phyloP scores from a whole-genome alignment of 2,113 vertebrate genomes.

The Onychostruthus taczanowskii region DNA sequence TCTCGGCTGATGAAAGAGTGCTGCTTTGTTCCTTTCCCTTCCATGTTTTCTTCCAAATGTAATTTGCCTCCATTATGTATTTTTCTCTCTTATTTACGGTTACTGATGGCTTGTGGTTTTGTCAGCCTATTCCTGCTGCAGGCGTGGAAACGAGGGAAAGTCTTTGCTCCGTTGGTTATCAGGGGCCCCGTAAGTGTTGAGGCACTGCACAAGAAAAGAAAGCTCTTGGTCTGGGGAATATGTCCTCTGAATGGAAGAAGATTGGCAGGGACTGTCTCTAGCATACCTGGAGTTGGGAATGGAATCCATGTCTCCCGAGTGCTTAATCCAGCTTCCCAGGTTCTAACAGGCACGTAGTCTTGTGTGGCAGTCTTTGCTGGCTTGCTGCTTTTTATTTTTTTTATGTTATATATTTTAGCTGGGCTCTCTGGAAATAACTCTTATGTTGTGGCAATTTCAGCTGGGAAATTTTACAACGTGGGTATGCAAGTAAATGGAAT shows the following conservation, averaged over 20 bases:
- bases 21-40: not conserved
- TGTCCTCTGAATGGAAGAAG: not conserved
- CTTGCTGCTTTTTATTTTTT: not conserved
- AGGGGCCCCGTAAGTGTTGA: not conserved
- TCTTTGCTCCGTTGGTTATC: not conserved
- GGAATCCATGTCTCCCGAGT: not conserved
- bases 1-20: conserved; percentile 3
- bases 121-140: not conserved
- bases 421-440: not conserved
- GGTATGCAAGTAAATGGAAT: not conserved
- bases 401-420: not conserved
- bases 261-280: not conserved
- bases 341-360: not conserved
- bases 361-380: not conserved
- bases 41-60: conserved; percentile 26
- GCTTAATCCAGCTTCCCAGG: not conserved
- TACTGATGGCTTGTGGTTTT: not conserved
- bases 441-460: not conserved
- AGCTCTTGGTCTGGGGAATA: accelerated
- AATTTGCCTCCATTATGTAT: conserved; percentile 13
- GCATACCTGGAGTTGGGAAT: not conserved
- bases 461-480: not conserved
- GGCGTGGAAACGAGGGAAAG: not conserved
- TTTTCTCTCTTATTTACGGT: not conserved
- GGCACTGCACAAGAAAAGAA: not conserved